Conservation (phyloP, 2,888 invertebrate genomes). For the Schrankia costaestrigalis region DNA sequence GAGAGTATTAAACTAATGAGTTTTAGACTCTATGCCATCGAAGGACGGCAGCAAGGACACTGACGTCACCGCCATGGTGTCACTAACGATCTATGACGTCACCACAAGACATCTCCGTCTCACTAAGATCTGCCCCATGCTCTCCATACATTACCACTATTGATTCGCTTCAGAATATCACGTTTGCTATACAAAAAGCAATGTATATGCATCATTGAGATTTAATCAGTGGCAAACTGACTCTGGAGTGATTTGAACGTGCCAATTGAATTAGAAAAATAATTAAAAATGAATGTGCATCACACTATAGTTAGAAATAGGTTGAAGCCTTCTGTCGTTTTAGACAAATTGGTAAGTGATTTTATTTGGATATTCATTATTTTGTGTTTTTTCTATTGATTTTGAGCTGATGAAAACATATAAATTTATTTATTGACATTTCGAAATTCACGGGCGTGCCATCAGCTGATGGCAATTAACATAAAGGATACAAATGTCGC, state of each 20-base stretch:
- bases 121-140: slow-evolving; percentile 46
- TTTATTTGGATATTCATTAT: slow-evolving; percentile 4
- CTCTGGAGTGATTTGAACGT: slow-evolving; percentile 53
- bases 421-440: background rate
- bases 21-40: slow-evolving; percentile 37
- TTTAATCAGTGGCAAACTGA: slow-evolving; percentile 50
- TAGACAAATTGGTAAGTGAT: slow-evolving; percentile 59
- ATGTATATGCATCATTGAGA: slow-evolving; percentile 51
- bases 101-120: slow-evolving; percentile 53
- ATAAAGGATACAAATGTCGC: slow-evolving; percentile 8
- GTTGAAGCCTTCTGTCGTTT: slow-evolving; percentile 44
- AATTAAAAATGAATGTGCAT: slow-evolving; percentile 59
- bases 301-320: slow-evolving; percentile 55
- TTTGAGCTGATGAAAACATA: background rate
- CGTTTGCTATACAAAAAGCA: slow-evolving; percentile 35
- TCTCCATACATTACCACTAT: slow-evolving; percentile 54
- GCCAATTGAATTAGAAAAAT: slow-evolving; percentile 35
- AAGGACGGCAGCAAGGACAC: slow-evolving; percentile 47
- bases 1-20: slow-evolving; percentile 40
- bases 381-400: background rate
- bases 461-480: slow-evolving; percentile 61
- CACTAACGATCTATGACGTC: slow-evolving; percentile 71
- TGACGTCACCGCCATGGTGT: slow-evolving; percentile 67
- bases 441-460: slow-evolving; percentile 34
- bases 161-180: slow-evolving; percentile 40